Percentiles rank a stretch among this genome's conserved stretches.
Evolutionary conservation across 2,888 invertebrate species (phyloP).

Genomic region (Isoperla grammatica): DNA sequence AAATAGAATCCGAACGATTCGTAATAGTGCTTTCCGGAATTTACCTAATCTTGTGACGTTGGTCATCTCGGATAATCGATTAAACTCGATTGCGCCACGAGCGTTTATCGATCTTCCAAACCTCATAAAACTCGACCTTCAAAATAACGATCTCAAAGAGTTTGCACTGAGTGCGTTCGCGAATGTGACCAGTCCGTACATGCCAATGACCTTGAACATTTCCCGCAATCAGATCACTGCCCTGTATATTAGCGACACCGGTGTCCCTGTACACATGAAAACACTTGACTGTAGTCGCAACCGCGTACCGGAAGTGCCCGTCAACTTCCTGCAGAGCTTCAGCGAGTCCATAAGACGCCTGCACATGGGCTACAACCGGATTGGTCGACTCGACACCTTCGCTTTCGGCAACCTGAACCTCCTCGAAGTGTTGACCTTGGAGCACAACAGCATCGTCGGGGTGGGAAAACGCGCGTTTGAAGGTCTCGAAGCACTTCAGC

Average conservation of each 20-base stretch:
- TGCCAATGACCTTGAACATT: slow-evolving; percentile 67
- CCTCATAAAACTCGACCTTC: slow-evolving; percentile 72
- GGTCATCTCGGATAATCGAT: slow-evolving; percentile 76
- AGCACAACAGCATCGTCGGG: slow-evolving; percentile 65
- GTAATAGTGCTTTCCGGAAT: slow-evolving; percentile 67
- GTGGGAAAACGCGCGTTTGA: slow-evolving; percentile 72
- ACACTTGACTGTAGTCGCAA: slow-evolving; percentile 59
- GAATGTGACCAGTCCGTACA: slow-evolving; percentile 59
- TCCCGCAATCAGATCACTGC: slow-evolving; percentile 61
- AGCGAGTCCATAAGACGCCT: slow-evolving; percentile 61
- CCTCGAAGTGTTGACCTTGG: slow-evolving; percentile 67
- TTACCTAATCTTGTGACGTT: slow-evolving; percentile 73
- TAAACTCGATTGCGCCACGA: slow-evolving; percentile 63
- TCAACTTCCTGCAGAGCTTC: slow-evolving; percentile 57
- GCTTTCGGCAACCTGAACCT: slow-evolving; percentile 65
- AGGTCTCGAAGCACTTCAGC: slow-evolving; percentile 66
- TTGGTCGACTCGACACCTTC: slow-evolving; percentile 63
- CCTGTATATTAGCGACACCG: slow-evolving; percentile 44
- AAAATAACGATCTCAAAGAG: slow-evolving; percentile 66
- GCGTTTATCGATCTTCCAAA: slow-evolving; percentile 72
- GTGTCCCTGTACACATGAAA: slow-evolving; percentile 54
- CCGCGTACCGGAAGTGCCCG: slow-evolving; percentile 45
- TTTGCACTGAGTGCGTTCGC: slow-evolving; percentile 63
- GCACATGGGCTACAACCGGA: slow-evolving; percentile 67
- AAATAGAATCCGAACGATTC: slow-evolving; percentile 66